Conservation (phyloP, 2,888 invertebrate genomes). For the Drosophila dives region DNA sequence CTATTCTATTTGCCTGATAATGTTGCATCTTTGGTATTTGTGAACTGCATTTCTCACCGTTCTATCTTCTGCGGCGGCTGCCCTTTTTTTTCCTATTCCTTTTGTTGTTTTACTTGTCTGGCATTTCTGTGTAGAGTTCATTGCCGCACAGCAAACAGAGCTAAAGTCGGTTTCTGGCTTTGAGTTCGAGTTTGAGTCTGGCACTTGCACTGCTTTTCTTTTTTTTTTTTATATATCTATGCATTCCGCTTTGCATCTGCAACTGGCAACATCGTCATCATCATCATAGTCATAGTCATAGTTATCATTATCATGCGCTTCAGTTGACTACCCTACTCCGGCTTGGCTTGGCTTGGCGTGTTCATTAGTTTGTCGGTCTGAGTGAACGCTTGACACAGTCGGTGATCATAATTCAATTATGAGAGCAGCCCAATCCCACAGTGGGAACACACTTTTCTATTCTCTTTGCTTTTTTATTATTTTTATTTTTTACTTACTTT, state of each 20-base stretch:
- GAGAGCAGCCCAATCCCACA: conserved; percentile 29
- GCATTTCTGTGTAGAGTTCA: conserved; percentile 72
- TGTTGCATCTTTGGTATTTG: conserved; percentile 53
- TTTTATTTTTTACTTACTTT: neutral
- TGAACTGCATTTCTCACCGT: conserved; percentile 33
- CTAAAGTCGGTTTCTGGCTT: conserved; percentile 12
- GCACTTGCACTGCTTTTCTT: conserved; percentile 62
- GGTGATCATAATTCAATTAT: conserved; percentile 77
- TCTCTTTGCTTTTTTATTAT: conserved; percentile 3
- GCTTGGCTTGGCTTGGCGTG: conserved; percentile 34
- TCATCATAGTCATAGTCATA: conserved; percentile 19
- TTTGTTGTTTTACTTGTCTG: conserved; percentile 58
- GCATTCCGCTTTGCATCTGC: conserved; percentile 46
- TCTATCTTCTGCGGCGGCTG: conserved; percentile 4
- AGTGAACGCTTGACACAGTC: conserved; percentile 59
- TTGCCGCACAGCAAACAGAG: conserved; percentile 57
- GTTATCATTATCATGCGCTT: conserved; percentile 36
- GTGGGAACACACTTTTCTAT: conserved; percentile 35
- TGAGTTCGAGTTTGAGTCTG: conserved; percentile 14
- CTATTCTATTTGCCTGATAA: conserved; percentile 24
- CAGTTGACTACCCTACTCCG: conserved; percentile 67
- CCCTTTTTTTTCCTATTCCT: conserved; percentile 3
- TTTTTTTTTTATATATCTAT: conserved; percentile 7
- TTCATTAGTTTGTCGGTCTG: conserved; percentile 63
- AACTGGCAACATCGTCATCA: conserved; percentile 52